Evolutionary conservation across 2,888 invertebrate species (phyloP).

Genomic region (Lithophane ornitopus): DNA sequence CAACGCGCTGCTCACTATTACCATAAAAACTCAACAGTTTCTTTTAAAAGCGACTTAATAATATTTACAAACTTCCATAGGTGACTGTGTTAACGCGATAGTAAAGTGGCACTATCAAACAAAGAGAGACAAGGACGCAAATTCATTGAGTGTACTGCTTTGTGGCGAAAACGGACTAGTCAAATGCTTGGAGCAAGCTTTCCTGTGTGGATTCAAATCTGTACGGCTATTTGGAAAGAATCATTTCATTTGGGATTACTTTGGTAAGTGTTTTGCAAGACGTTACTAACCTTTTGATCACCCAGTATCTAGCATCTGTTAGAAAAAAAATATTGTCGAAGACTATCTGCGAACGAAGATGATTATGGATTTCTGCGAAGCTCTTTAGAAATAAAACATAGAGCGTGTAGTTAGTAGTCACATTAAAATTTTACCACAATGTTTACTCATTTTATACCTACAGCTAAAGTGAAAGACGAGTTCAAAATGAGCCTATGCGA

Average conservation of each 20-base stretch:
- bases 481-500: slow-evolving; percentile 94
- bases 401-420: background rate
- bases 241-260: slow-evolving; percentile 99
- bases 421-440: background rate
- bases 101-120: slow-evolving; percentile 98
- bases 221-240: slow-evolving; percentile 97
- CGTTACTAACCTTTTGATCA: background rate
- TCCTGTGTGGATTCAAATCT: slow-evolving; percentile 98
- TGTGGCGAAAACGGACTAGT: slow-evolving; percentile 99
- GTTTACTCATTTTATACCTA: slow-evolving; percentile 5
- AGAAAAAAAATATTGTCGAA: background rate
- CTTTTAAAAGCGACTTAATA: background rate
- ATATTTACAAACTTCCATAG: slow-evolving; percentile 81
- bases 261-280: slow-evolving; percentile 92
- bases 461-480: slow-evolving; percentile 95
- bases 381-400: background rate
- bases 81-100: slow-evolving; percentile 98
- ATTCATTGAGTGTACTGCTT: slow-evolving; percentile 96
- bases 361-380: background rate
- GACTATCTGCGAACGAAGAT: background rate
- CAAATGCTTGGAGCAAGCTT: slow-evolving; percentile 97
- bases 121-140: slow-evolving; percentile 95
- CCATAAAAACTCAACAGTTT: background rate
- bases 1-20: slow-evolving; percentile 37
- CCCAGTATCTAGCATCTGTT: too few relatives aligned